Conservation (phyloP, 1,140 invertebrate genomes). For the Drosophila orena region DNA sequence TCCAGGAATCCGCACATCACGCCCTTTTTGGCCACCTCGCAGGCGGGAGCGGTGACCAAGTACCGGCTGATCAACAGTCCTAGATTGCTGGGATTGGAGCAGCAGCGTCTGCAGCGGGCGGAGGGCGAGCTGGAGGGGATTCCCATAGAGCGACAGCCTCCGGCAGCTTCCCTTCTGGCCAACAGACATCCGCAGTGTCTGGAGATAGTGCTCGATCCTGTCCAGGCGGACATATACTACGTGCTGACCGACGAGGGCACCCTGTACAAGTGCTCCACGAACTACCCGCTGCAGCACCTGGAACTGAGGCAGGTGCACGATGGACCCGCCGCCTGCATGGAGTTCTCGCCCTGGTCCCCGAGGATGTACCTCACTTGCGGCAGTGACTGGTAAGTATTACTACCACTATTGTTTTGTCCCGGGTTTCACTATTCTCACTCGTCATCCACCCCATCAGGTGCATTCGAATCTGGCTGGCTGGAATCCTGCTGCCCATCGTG, state of each 20-base stretch:
- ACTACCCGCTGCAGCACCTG: conserved; percentile 88
- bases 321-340: conserved; percentile 90
- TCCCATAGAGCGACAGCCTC: conserved; percentile 32
- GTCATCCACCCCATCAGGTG: conserved; percentile 66
- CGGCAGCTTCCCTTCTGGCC: conserved; percentile 43
- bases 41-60: conserved; percentile 87
- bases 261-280: conserved; percentile 90
- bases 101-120: conserved; percentile 88
- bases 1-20: conserved; percentile 44
- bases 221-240: conserved; percentile 88
- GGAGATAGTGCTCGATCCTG: conserved; percentile 88
- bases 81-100: conserved; percentile 85
- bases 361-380: conserved; percentile 92
- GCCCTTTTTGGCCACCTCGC: conserved; percentile 86
- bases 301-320: conserved; percentile 91
- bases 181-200: conserved; percentile 86
- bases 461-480: conserved; percentile 91
- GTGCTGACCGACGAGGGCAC: conserved; percentile 93
- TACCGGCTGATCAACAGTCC: conserved; percentile 85
- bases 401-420: neutral
- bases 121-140: conserved; percentile 88
- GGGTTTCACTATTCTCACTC: too few relatives aligned
- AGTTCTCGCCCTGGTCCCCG: conserved; percentile 91
- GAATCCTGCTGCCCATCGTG: conserved; percentile 88
- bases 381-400: conserved; percentile 89